phyloP scores from a whole-genome alignment of 2,113 vertebrate species.

The Ranitomeya imitator region DNA sequence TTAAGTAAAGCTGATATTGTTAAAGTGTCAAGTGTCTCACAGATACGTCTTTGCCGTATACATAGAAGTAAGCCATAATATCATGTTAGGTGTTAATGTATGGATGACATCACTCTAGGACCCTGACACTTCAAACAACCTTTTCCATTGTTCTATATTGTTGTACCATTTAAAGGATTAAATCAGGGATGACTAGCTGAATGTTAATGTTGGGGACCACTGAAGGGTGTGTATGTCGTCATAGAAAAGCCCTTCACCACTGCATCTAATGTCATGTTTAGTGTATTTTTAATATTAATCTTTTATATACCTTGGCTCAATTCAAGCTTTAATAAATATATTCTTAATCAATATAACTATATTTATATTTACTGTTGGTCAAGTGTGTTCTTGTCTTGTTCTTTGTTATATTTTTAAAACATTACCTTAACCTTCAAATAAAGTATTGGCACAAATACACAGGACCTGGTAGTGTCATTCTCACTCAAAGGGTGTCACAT shows the following conservation, averaged over 20 bases:
- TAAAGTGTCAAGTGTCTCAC: background rate
- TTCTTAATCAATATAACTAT: background rate
- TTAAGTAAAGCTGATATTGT: constrained; percentile 62
- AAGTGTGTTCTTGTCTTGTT: background rate
- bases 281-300: background rate
- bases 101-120: background rate
- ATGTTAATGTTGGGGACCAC: background rate
- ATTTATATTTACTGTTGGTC: background rate
- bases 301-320: background rate
- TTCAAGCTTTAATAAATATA: background rate
- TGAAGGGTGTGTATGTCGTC: background rate
- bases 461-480: no score
- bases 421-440: no score
- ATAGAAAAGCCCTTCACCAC: background rate
- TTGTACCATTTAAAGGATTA: background rate
- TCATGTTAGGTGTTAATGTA: background rate
- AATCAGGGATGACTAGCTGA: constrained; percentile 6
- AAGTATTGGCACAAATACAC: no score
- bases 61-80: background rate
- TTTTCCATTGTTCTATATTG: background rate
- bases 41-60: background rate
- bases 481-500: no score
- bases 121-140: background rate
- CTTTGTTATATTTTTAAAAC: background rate
- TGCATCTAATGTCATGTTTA: background rate